Evolutionary conservation across 2,797 vertebrate genomes (phyloP), one percentile per base, ranked within the genome.

Genomic region (Sitta carolinensis): DNA sequence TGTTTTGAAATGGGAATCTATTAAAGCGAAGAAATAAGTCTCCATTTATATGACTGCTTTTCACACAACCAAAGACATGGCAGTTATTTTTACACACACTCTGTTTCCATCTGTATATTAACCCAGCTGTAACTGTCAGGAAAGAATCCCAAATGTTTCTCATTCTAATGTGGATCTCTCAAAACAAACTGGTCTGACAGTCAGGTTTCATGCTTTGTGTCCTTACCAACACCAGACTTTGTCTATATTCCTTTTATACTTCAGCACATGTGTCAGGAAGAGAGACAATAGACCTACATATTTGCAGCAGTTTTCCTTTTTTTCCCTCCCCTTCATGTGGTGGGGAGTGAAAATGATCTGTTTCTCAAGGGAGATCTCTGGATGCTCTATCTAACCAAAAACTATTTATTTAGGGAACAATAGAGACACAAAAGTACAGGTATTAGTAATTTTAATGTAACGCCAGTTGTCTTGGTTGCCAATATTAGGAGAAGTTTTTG

Each of bases 1-100:
- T 93, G 84, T 95, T 96, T 93, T 93, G 77, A 95, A 92, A 94
- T 67, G 40, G 21, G n/a, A 95, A 93, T 85, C 50, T 90, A 94
- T 95, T 83, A 55, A 90, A 84, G 58, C 40, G 32, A 93, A 80
- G 64, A 74, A 91, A 5, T 52, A 74, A 80, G 42, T 84, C 76
- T 84, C 70, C 59, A 51, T 59, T 82, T 76, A 72, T 22, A 43
- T 21, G 48, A 40, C 43, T 73, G 67, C 48, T 89, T 87, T 89
- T 82, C 80, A 91, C 27, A 64, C 1, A 2, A 57, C 26, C 42
- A 47, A 76, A 90, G 73, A 68, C 43, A 74, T n/a, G n/a, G 36
- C 43, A 40, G 16, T 36, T 90, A 42, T 40, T 91, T 81, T 43
- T 47, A 72, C 16, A 54, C 30, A 72, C 13, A 32, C 27, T 48